These are phyloP conservation scores for Prunella himalayana DNA, from an alignment of 2,113 vertebrate genomes.

Conservation along the genomic window DNA sequence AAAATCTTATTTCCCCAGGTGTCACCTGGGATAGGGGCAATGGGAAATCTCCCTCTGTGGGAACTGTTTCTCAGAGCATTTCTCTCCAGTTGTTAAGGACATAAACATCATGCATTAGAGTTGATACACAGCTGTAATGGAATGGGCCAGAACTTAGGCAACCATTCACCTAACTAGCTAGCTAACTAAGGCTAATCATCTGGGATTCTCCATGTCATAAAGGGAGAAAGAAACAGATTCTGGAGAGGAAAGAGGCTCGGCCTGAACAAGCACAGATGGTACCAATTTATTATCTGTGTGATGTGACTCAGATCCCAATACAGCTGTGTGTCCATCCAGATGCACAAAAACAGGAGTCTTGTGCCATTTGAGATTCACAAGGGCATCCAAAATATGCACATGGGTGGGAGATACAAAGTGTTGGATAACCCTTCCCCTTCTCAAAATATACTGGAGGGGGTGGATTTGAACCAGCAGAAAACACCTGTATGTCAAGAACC, in stretches of 20 bases:
- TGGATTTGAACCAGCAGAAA: background rate
- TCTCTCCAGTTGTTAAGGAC: slow-evolving; percentile 49
- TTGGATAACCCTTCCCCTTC: background rate
- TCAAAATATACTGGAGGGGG: no score
- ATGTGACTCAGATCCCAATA: background rate
- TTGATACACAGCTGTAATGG: background rate
- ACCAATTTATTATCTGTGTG: background rate
- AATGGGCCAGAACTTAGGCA: background rate
- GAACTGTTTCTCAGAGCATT: slow-evolving; percentile 70
- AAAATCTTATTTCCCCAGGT: slow-evolving; percentile 68
- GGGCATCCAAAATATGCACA: background rate
- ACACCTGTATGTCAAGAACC: background rate
- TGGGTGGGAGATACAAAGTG: background rate
- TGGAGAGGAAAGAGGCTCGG: background rate
- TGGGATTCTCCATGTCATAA: background rate
- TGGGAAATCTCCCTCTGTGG: slow-evolving; percentile 78
- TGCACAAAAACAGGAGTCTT: background rate
- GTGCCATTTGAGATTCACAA: background rate
- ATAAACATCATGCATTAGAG: background rate
- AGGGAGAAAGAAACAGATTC: background rate
- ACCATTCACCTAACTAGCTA: background rate
- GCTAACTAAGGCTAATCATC: background rate
- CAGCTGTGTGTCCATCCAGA: background rate
- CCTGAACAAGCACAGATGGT: background rate
- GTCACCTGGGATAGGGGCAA: slow-evolving; percentile 79